A percentile compares a stretch with the other conserved stretches of the same genome.
Conservation (phyloP, 1,140 invertebrate species). For the Stratiolaelaps scimitus region DNA sequence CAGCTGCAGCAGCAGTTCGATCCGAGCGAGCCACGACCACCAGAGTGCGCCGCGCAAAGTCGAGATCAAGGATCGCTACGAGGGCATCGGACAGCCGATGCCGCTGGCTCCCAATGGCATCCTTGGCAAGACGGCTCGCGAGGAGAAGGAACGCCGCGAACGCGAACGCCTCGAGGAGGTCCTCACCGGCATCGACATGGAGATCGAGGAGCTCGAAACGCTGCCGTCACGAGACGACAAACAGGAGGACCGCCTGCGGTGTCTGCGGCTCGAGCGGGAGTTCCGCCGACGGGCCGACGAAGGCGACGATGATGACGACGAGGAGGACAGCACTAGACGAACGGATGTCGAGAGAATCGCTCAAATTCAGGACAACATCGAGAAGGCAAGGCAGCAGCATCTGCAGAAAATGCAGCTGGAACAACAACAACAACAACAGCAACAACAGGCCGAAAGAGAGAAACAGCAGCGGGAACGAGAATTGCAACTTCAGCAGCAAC, state of each 20-base stretch:
- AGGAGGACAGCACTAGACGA: conserved; percentile 48
- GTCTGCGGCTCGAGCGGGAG: conserved; percentile 67
- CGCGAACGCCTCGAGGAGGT: conserved; percentile 46
- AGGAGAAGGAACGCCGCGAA: conserved; percentile 55
- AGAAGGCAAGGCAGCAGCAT: conserved; percentile 38
- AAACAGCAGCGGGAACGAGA: background rate
- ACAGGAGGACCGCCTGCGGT: conserved; percentile 71
- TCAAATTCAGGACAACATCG: conserved; percentile 41
- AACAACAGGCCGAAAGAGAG: conserved; percentile 30
- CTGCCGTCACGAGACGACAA: conserved; percentile 55
- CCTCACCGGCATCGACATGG: conserved; percentile 58
- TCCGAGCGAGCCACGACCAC: conserved; percentile 2
- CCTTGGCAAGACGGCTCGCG: conserved; percentile 37
- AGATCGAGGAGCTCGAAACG: conserved; percentile 59
- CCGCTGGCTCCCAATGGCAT: conserved; percentile 35
- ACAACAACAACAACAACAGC: conserved; percentile 35
- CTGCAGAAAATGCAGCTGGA: too few species aligned
- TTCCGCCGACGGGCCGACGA: conserved; percentile 74
- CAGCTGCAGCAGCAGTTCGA: conserved; percentile 27
- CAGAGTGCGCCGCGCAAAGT: conserved; percentile 30
- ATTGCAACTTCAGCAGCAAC: conserved; percentile 28
- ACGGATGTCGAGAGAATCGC: conserved; percentile 35
- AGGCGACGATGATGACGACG: conserved; percentile 58
- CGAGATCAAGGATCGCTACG: conserved; percentile 29
- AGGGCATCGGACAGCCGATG: conserved; percentile 15